Evolutionary conservation across 2,113 vertebrate genomes (phyloP).

Genomic region (Lonchura striata): DNA sequence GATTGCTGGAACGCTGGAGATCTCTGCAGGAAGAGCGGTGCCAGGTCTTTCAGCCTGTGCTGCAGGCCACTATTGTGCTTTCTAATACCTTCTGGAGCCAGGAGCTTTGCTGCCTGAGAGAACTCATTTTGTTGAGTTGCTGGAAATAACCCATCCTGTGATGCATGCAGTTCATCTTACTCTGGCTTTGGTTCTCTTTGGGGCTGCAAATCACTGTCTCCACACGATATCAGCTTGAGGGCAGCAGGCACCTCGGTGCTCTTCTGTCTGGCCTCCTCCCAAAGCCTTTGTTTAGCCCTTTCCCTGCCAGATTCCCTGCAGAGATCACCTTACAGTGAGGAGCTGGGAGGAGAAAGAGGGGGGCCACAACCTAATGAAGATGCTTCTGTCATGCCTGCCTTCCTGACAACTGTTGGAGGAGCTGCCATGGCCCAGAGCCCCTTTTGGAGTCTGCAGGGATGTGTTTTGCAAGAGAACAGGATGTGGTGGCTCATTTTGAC

Average conservation of each 20-base stretch:
- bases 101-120: not conserved
- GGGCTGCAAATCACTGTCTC: not conserved
- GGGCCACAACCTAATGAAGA: not conserved
- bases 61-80: not conserved
- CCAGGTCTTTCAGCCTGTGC: not conserved
- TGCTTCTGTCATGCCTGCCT: not conserved
- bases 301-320: not conserved
- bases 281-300: conserved; percentile 36
- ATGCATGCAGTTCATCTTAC: not conserved
- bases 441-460: not conserved
- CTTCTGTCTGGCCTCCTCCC: conserved; percentile 6
- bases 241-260: not conserved
- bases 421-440: not conserved
- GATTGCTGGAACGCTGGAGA: not conserved
- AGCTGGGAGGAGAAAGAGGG: not conserved
- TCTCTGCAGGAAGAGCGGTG: not conserved
- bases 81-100: conserved; percentile 12
- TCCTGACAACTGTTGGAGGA: not conserved
- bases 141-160: conserved; percentile 13
- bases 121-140: not conserved
- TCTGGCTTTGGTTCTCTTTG: conserved; percentile 9
- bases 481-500: not conserved
- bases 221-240: not conserved
- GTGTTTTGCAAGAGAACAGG: not conserved
- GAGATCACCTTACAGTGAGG: not conserved